Conservation (phyloP, 2,888 invertebrate genomes). For the Xanthostigma xanthostigma region DNA sequence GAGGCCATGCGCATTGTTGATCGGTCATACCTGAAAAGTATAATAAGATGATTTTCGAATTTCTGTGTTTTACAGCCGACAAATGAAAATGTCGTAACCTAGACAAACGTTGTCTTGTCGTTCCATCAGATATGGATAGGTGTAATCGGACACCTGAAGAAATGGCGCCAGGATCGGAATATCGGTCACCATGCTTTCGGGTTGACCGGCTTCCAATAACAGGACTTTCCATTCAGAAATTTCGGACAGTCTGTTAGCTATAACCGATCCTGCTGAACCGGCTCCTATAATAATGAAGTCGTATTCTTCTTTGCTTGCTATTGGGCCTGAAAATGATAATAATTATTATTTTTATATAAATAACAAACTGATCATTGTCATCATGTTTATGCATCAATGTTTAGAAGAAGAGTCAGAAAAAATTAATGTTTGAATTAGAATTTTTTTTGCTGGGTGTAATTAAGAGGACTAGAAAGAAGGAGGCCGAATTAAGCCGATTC, state of each 20-base stretch:
- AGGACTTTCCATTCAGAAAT: constrained; percentile 30
- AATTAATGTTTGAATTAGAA: no score
- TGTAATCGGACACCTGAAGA: constrained; percentile 29
- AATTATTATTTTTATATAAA: no score
- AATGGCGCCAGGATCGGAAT: constrained; percentile 31
- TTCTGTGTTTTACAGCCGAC: no score
- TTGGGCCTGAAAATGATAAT: no score
- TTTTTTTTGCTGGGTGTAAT: no score
- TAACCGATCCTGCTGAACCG: constrained; percentile 45
- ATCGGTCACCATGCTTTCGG: constrained; percentile 30
- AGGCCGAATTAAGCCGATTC: no score
- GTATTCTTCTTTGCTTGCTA: constrained; percentile 20
- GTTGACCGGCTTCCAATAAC: constrained; percentile 33
- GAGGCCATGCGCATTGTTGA: constrained; percentile 30
- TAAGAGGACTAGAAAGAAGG: no score
- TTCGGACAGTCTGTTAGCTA: constrained; percentile 47
- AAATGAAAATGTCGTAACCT: constrained; percentile 17
- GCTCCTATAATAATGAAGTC: constrained; percentile 46
- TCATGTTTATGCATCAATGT: no score
- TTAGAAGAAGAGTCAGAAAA: no score
- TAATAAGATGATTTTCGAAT: no score
- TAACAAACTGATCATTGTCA: no score
- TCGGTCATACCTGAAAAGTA: constrained; percentile 19
- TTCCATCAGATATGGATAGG: constrained; percentile 39
- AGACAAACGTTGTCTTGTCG: constrained; percentile 38